Conservation (phyloP, 1,140 invertebrate genomes). For the Aphis gossypii region DNA sequence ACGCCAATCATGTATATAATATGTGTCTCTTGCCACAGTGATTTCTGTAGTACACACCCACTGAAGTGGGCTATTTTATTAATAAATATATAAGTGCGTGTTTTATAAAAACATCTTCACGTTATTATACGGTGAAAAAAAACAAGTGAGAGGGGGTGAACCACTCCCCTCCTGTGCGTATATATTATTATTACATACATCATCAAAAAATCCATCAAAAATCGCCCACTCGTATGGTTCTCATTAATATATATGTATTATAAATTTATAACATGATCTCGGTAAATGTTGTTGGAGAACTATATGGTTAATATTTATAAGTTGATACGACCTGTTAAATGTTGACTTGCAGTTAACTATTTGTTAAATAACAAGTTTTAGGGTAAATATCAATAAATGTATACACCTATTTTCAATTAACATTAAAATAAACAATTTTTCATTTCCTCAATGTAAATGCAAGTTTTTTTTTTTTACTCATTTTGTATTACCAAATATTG, state of each 20-base stretch:
- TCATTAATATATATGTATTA: conserved; percentile 15
- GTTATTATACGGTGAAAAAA: not conserved
- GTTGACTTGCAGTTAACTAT: not conserved
- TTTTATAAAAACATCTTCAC: not conserved
- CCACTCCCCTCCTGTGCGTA: no score
- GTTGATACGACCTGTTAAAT: not conserved
- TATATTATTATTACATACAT: not conserved
- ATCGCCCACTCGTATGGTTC: not conserved
- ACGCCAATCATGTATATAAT: not conserved
- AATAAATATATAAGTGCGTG: not conserved
- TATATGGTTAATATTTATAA: not conserved
- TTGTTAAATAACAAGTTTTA: not conserved
- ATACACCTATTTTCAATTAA: not conserved
- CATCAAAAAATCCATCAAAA: not conserved
- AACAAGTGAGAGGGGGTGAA: not conserved
- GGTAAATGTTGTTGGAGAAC: not conserved
- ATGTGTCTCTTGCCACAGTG: not conserved
- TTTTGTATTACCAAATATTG: no score
- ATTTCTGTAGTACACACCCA: not conserved
- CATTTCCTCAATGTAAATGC: not conserved
- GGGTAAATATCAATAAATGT: not conserved
- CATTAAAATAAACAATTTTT: not conserved
- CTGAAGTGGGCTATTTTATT: no score
- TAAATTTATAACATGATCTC: not conserved
- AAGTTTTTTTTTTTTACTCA: no score